These are phyloP conservation scores for Prinia subflava DNA, from an alignment of 2,113 vertebrate species.

Conservation along the genomic window DNA sequence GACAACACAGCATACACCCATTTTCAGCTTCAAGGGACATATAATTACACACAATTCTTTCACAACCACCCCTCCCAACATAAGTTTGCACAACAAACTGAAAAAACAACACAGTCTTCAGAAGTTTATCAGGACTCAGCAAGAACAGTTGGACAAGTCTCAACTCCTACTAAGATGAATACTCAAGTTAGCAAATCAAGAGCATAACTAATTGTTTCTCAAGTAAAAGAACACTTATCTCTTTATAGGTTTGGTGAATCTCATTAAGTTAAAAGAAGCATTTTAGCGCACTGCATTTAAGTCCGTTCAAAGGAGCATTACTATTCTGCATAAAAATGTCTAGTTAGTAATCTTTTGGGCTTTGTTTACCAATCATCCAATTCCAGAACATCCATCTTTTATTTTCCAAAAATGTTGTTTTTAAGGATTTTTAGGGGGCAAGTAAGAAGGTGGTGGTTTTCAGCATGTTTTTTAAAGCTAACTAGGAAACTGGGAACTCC, in stretches of 20 bases:
- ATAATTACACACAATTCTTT: slow-evolving; percentile 57
- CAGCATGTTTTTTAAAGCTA: neutral
- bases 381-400: neutral
- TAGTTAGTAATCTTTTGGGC: neutral
- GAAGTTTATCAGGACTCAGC: slow-evolving; percentile 61
- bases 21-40: slow-evolving; percentile 49
- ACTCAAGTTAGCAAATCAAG: slow-evolving; percentile 53
- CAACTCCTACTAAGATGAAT: slow-evolving; percentile 55
- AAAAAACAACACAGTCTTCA: slow-evolving; percentile 44
- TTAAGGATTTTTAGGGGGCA: neutral
- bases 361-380: neutral
- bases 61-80: slow-evolving; percentile 59
- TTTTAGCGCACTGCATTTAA: neutral
- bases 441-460: neutral
- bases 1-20: slow-evolving; percentile 2
- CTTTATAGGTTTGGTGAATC: slow-evolving; percentile 26
- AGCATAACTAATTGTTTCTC: slow-evolving; percentile 51
- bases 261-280: slow-evolving; percentile 44
- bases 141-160: slow-evolving; percentile 56
- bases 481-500: neutral
- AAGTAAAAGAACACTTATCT: slow-evolving; percentile 32
- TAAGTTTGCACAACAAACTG: slow-evolving; percentile 63
- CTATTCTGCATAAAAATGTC: neutral
- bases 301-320: neutral
- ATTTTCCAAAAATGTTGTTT: neutral